Evolutionary conservation across 64 coral and sea anemone species (phyloP).

Genomic region (Hydrozoanthus tunicans): DNA sequence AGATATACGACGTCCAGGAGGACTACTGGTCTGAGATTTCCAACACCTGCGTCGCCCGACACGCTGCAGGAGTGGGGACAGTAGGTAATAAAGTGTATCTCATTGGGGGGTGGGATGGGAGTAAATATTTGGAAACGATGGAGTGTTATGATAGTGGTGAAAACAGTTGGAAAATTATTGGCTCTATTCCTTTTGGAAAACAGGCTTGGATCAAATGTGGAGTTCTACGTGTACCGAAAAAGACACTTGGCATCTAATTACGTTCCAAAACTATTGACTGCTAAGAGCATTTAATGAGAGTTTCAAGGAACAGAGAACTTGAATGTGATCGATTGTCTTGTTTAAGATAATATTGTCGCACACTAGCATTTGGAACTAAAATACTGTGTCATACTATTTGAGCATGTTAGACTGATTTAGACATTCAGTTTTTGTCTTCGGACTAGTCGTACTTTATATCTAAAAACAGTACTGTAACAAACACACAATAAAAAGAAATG

Average conservation of each 20-base stretch:
- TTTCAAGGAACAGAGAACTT: too few species aligned
- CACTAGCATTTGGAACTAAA: too few species aligned
- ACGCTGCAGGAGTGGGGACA: constrained; percentile 19
- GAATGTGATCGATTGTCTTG: too few species aligned
- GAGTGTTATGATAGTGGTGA: constrained; percentile 35
- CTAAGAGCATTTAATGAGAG: too few species aligned
- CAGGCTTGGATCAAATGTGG: constrained; percentile 52
- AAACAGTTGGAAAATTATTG: constrained; percentile 13
- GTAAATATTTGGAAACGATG: constrained; percentile 32
- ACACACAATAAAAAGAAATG: too few species aligned
- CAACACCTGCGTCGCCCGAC: constrained; percentile 11
- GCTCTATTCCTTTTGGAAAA: constrained; percentile 34
- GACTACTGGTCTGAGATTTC: constrained; percentile 19
- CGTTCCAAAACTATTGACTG: too few species aligned
- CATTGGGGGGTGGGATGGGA: constrained; percentile 48
- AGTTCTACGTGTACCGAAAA: constrained; percentile 26
- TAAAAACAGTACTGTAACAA: too few species aligned
- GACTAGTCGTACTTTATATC: too few species aligned
- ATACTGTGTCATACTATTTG: too few species aligned
- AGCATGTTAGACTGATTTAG: too few species aligned
- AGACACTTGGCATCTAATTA: not conserved
- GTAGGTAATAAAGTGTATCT: constrained; percentile 22
- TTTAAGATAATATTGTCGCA: too few species aligned
- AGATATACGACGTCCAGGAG: not conserved
- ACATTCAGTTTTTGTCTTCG: too few species aligned